Percentiles rank a stretch among this genome's conserved stretches.
phyloP scores from a whole-genome alignment of 2,797 vertebrate species.

The Pelodytes ibericus region DNA sequence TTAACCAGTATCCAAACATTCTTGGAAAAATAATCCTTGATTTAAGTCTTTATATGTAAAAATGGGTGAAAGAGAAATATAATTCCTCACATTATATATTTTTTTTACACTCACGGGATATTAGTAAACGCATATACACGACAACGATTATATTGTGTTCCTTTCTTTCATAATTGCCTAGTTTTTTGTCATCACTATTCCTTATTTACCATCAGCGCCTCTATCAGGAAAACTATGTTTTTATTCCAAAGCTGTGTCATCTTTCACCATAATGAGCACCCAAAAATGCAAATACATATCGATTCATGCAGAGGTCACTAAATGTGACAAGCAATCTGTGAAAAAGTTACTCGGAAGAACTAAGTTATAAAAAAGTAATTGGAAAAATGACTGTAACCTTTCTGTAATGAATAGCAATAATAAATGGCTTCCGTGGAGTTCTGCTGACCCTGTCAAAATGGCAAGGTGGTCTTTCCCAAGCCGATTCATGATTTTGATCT shows the following conservation, averaged over 20 bases:
- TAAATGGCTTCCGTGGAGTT: constrained; percentile 68
- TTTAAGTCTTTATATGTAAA: background rate
- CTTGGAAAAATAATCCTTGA: background rate
- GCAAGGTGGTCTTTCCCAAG: constrained; percentile 66
- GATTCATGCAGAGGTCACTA: constrained; percentile 69
- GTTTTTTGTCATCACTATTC: constrained; percentile 46
- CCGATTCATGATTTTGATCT: constrained; percentile 76
- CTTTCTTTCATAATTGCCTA: constrained; percentile 30
- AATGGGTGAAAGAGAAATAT: background rate
- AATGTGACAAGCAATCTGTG: constrained; percentile 66
- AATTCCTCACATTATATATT: constrained; percentile 7
- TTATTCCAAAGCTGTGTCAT: constrained; percentile 62
- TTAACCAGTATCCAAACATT: background rate
- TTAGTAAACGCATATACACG: constrained; percentile 13
- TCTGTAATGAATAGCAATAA: constrained; percentile 70
- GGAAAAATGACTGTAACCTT: constrained; percentile 67
- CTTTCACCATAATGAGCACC: constrained; percentile 64
- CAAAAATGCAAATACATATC: constrained; percentile 69
- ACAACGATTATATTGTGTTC: constrained; percentile 13
- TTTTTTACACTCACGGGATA: background rate
- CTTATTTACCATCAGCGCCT: constrained; percentile 23
- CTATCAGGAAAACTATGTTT: constrained; percentile 55
- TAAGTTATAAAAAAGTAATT: constrained; percentile 69
- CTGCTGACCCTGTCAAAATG: constrained; percentile 75
- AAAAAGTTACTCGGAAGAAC: constrained; percentile 61